Conservation (phyloP, 2,888 invertebrate genomes). For the Tortrix viridana region DNA sequence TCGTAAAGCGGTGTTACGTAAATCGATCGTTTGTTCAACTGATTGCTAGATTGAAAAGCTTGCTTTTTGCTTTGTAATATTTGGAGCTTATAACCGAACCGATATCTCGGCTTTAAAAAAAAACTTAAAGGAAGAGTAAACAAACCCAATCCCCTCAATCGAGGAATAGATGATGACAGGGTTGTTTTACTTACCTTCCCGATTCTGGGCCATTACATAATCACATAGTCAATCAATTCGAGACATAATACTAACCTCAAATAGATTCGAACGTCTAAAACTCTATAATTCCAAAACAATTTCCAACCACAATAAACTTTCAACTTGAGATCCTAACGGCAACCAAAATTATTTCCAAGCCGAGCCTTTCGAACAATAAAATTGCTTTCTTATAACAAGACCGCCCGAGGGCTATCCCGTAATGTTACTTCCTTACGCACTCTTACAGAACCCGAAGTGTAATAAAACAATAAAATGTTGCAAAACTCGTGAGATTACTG, state of each 20-base stretch:
- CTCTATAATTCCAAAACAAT: conserved; percentile 39
- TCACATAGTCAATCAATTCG: conserved; percentile 30
- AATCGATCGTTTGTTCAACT: conserved; percentile 75
- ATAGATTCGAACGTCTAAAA: conserved; percentile 36
- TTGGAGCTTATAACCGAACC: conserved; percentile 51
- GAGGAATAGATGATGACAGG: neutral
- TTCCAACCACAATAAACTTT: conserved; percentile 60
- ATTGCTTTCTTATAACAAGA: conserved; percentile 68
- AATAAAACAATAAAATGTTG: conserved; percentile 71
- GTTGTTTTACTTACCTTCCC: conserved; percentile 6
- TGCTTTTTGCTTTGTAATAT: conserved; percentile 65
- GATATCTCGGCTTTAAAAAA: conserved; percentile 11
- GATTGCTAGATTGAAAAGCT: conserved; percentile 73
- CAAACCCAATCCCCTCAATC: conserved; percentile 1
- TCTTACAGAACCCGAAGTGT: conserved; percentile 47
- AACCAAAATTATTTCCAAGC: conserved; percentile 64
- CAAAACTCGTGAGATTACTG: conserved; percentile 61
- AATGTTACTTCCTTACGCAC: conserved; percentile 62
- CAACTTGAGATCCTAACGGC: conserved; percentile 60
- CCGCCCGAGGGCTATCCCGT: conserved; percentile 56
- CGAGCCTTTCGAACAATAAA: conserved; percentile 65
- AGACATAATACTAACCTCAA: conserved; percentile 32
- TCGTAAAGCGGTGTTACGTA: conserved; percentile 69
- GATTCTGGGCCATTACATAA: conserved; percentile 23
- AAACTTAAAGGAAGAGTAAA: conserved; percentile 2